Evolutionary conservation across 2,113 vertebrate genomes (phyloP).

Genomic region (Phodopus roborovskii): DNA sequence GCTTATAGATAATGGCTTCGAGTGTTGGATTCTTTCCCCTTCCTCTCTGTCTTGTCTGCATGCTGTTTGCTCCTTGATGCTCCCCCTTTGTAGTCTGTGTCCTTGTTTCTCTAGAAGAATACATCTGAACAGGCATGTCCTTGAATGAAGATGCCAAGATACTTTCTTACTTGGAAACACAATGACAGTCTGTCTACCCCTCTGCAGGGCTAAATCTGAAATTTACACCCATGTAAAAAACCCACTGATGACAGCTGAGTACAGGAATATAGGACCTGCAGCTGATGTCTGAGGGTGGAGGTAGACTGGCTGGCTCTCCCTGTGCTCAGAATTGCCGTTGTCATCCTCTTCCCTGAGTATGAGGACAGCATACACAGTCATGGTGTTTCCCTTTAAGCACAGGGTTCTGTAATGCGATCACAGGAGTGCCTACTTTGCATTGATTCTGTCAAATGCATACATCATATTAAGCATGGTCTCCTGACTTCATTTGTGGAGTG

Average conservation of each 20-base stretch:
- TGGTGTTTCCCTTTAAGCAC: neutral
- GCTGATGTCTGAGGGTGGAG: neutral
- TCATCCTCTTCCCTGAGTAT: neutral
- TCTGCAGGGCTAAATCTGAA: neutral
- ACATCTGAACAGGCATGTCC: neutral
- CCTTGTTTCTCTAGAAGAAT: neutral
- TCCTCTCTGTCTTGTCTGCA: neutral
- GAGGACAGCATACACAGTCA: neutral
- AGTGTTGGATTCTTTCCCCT: neutral
- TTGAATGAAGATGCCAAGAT: neutral
- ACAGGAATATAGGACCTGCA: neutral
- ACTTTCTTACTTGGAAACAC: neutral
- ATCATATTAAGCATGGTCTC: constrained; percentile 11
- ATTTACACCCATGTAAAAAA: neutral
- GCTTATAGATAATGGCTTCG: neutral
- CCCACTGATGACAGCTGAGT: rapidly evolving
- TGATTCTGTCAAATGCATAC: constrained; percentile 19
- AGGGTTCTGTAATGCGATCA: neutral
- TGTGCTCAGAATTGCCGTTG: neutral
- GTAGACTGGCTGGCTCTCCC: neutral
- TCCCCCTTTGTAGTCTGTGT: neutral
- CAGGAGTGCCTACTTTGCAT: constrained; percentile 22
- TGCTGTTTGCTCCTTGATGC: neutral
- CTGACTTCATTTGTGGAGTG: neutral
- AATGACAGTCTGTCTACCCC: neutral